Evolutionary conservation across 2,888 invertebrate species (phyloP), one percentile per base, ranked within the genome.

Genomic region (Chymomyza amoena): DNA sequence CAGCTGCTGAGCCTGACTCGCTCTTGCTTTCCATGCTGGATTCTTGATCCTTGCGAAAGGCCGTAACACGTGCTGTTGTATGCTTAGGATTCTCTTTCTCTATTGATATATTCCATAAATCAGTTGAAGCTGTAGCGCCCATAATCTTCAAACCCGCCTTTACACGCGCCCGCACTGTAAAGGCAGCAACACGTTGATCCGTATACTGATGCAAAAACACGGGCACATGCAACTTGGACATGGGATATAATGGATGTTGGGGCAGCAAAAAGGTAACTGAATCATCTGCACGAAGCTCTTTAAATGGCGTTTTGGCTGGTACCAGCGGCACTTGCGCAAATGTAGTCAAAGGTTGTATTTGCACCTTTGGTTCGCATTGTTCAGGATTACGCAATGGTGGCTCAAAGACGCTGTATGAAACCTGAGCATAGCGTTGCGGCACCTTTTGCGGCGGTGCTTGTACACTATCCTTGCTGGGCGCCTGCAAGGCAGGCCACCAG

Each of bases 101-200:
- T 61, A 97, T 95, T 25, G 96, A 96, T 79, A 98, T 95, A 82
- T 96, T 97, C 98, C 98, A 98, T 72, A 94, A 94, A 67, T 94
- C 95, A 80, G 92, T 95, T 86, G 93, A 95, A 91, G 96, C 94
- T 64, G 96, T 95, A 28, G 96, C 97, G 75, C 96, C 96, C 89
- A 98, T 93, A 81, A 98, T 94, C 75, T 96, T 94, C 69, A 98
- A 92, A 0, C 98, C 98, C 64, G 96, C 96, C 91, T 97, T 97
- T 66, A 98, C 97, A 78, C 97, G 95, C 77, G 97, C 97, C 90
- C 98, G 97, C 92, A 98, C 95, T 73, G 97, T 95, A 89, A 98
- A 96, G 57, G 95, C 95, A 69, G 96, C 95, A 75, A 97, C 94
- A 61, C 94, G 93, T 79, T 94, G 92, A 79, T 93, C 93, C 18